Conservation (phyloP, 23 tunicate species). For the Trididemnum nubilum region DNA sequence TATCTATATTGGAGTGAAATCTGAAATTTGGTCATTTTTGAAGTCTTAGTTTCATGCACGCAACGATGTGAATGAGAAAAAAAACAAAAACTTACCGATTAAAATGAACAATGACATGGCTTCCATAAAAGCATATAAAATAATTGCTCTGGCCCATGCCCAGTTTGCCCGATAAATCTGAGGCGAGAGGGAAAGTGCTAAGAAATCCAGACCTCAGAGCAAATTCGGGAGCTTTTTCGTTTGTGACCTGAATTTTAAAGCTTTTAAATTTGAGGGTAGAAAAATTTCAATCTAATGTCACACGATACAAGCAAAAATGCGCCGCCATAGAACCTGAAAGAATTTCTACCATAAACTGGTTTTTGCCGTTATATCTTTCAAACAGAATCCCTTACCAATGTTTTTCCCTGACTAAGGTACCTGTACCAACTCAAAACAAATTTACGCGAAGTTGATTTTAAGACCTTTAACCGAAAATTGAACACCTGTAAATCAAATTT, state of each 20-base stretch:
- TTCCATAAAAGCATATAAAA: slow-evolving; percentile 59
- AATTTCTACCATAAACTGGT: no score
- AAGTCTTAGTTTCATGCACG: no score
- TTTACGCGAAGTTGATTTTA: no score
- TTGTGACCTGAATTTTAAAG: slow-evolving; percentile 44
- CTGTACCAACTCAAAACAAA: no score
- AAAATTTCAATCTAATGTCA: neutral
- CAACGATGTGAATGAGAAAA: slow-evolving; percentile 48
- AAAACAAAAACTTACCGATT: slow-evolving; percentile 28
- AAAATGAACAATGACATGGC: slow-evolving; percentile 62
- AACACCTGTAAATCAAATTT: no score
- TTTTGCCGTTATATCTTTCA: no score
- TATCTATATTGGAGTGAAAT: no score
- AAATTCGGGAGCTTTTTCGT: slow-evolving; percentile 82
- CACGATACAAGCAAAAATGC: neutral
- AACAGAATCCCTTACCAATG: no score
- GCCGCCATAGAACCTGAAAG: no score
- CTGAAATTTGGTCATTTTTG: no score
- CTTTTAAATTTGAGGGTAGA: neutral
- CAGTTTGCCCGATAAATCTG: slow-evolving; percentile 74
- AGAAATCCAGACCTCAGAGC: slow-evolving; percentile 75
- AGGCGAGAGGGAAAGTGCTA: slow-evolving; percentile 74
- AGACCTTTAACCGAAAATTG: no score
- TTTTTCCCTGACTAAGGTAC: no score
- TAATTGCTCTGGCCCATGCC: slow-evolving; percentile 64